Conservation (phyloP, 1,140 invertebrate genomes). For the Drosophila erecta region DNA sequence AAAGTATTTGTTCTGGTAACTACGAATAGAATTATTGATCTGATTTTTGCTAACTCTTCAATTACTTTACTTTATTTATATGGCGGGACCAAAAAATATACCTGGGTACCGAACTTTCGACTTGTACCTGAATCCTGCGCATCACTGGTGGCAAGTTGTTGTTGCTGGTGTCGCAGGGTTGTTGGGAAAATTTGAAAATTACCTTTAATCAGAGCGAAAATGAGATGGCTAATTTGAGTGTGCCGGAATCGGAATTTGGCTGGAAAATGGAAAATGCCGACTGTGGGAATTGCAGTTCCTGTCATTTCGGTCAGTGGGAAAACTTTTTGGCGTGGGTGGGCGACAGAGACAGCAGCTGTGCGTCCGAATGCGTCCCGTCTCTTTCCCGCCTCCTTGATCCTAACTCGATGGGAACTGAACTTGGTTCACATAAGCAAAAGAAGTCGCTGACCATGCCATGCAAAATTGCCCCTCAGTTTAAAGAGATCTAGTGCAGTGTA, state of each 20-base stretch:
- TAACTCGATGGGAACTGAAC: slow-evolving; percentile 62
- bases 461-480: slow-evolving; percentile 30
- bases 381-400: slow-evolving; percentile 14
- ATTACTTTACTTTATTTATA: no score
- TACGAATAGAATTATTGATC: no score
- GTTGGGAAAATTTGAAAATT: slow-evolving; percentile 79
- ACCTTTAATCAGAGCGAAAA: slow-evolving; percentile 82
- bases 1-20: no score
- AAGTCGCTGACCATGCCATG: slow-evolving; percentile 33
- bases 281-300: slow-evolving; percentile 42
- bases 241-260: slow-evolving; percentile 46
- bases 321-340: slow-evolving; percentile 63
- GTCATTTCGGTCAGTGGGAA: slow-evolving; percentile 39
- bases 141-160: slow-evolving; percentile 5
- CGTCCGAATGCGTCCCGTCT: slow-evolving; percentile 56
- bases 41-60: no score
- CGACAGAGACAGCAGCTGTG: slow-evolving; percentile 47
- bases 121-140: not conserved
- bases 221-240: slow-evolving; percentile 71
- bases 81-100: not conserved
- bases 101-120: not conserved
- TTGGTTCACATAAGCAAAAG: slow-evolving; percentile 65
- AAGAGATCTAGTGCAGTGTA: not conserved
- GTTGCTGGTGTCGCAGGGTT: slow-evolving; percentile 65
- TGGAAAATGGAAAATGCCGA: slow-evolving; percentile 56